A percentile compares a stretch with the other conserved stretches of the same genome.
phyloP scores from a whole-genome alignment of 2,888 invertebrate species.

The Drosophila melanosoma region DNA sequence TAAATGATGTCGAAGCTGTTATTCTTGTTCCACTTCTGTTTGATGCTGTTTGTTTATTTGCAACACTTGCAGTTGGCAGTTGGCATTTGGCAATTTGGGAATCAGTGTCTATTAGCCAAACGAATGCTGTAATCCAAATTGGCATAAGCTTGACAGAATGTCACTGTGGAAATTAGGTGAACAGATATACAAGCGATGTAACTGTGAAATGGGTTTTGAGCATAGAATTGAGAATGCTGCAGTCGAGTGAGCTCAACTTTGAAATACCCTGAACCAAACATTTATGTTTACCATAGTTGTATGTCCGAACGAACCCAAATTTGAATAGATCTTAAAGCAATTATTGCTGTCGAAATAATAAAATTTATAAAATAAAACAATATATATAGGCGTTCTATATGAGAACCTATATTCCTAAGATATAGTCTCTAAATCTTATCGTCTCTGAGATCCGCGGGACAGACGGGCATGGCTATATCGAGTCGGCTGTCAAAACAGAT shows the following conservation, averaged over 20 bases:
- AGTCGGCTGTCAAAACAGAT: too few species aligned
- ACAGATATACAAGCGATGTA: background rate
- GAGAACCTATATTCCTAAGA: background rate
- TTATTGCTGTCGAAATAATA: background rate
- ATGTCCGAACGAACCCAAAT: background rate
- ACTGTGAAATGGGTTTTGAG: background rate
- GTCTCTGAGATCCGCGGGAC: too few species aligned
- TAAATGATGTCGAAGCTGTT: constrained; percentile 36
- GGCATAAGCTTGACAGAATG: background rate
- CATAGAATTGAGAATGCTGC: background rate
- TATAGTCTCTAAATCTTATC: too few species aligned
- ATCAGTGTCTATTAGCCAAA: constrained; percentile 16
- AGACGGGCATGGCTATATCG: too few species aligned
- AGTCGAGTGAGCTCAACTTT: background rate
- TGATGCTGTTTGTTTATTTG: constrained; percentile 25
- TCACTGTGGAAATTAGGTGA: background rate
- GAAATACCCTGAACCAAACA: background rate
- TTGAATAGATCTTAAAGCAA: too few species aligned
- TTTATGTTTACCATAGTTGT: background rate
- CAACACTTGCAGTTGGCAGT: constrained; percentile 24
- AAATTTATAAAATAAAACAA: background rate
- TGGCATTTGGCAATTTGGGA: constrained; percentile 15
- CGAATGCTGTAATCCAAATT: constrained; percentile 7
- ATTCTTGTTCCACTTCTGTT: background rate
- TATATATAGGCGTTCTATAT: background rate